These are phyloP conservation scores for Stomatorhinus ivindoensis DNA, from an alignment of 2,113 vertebrate species.

Conservation along the genomic window DNA sequence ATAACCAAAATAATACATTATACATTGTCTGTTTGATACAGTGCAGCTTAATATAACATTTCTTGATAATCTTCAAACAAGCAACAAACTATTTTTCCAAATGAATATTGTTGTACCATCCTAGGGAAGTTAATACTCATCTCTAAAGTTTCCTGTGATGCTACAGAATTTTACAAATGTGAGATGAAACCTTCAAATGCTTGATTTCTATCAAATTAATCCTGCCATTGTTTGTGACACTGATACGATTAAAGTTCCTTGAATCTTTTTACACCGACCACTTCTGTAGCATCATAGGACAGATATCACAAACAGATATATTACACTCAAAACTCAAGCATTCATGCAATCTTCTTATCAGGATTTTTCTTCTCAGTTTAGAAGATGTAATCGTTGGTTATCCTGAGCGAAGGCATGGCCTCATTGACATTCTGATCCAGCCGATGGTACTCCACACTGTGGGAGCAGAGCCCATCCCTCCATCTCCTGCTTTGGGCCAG, in stretches of 20 bases:
- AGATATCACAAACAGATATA: neutral
- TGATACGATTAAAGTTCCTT: neutral
- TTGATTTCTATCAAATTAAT: neutral
- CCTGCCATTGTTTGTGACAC: neutral
- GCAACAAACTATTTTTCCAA: neutral
- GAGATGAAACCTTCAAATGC: neutral
- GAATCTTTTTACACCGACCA: neutral
- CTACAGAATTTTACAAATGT: neutral
- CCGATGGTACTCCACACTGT: conserved; percentile 81
- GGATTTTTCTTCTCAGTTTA: conserved; percentile 47
- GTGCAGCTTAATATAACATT: neutral
- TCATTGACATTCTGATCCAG: conserved; percentile 91
- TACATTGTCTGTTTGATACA: neutral
- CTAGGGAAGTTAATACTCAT: neutral
- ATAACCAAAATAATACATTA: neutral
- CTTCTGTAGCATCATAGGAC: neutral
- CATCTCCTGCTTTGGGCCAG: conserved; percentile 84
- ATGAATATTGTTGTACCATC: neutral
- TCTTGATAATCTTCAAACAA: neutral
- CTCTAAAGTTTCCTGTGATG: neutral
- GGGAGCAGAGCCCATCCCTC: conserved; percentile 86
- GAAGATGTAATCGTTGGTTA: conserved; percentile 89
- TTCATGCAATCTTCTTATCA: neutral
- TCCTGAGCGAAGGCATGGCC: conserved; percentile 95
- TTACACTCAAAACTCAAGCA: neutral